Conservation (phyloP, 92 coral and sea anemone genomes). For the Hydrozoanthus gracilis region DNA sequence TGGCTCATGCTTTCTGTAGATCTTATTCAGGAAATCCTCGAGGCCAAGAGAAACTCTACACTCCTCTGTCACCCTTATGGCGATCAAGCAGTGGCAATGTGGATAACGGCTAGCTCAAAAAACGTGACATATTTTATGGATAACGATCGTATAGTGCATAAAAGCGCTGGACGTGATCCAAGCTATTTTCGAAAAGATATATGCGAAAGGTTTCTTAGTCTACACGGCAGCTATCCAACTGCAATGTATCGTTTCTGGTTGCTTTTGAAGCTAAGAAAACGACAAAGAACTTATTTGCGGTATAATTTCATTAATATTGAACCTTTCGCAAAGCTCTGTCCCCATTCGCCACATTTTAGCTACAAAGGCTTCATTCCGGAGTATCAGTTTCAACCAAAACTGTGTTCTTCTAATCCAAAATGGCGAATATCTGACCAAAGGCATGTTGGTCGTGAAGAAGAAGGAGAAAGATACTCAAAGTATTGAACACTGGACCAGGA, state of each 20-base stretch:
- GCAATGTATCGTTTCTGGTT: constrained; percentile 93
- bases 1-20: constrained; percentile 89
- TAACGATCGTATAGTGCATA: constrained; percentile 86
- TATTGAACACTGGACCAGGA: constrained; percentile 44
- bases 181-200: constrained; percentile 63
- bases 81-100: constrained; percentile 94
- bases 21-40: constrained; percentile 77
- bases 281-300: constrained; percentile 1
- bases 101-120: constrained; percentile 82
- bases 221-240: constrained; percentile 87
- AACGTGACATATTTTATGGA: constrained; percentile 94
- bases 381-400: constrained; percentile 83
- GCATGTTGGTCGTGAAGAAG: constrained; percentile 86
- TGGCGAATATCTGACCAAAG: constrained; percentile 74
- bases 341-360: constrained; percentile 72
- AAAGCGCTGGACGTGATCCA: constrained; percentile 93
- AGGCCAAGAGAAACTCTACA: constrained; percentile 61
- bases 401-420: constrained; percentile 79
- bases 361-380: constrained; percentile 74
- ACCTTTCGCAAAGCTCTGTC: constrained; percentile 75
- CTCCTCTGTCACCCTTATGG: constrained; percentile 90
- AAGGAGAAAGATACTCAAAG: constrained; percentile 87
- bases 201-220: constrained; percentile 79
- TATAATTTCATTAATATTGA: constrained; percentile 68
- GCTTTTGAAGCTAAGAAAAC: constrained; percentile 68